phyloP scores from a whole-genome alignment of 2,113 vertebrate species.

The Synodontis membranacea region DNA sequence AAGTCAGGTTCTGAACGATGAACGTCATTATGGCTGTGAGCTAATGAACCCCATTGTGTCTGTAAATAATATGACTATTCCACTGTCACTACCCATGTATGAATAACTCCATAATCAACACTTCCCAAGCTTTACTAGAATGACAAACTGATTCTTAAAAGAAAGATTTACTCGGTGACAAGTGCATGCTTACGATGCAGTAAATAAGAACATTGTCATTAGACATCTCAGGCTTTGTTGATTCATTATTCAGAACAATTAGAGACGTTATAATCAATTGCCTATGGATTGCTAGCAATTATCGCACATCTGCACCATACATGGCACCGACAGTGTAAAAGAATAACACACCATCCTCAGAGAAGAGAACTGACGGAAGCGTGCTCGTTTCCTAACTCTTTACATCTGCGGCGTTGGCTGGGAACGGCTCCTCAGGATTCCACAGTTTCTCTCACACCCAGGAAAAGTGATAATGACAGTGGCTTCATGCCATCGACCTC shows the following conservation, averaged over 20 bases:
- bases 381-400: slow-evolving; percentile 28
- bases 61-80: slow-evolving; percentile 47
- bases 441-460: slow-evolving; percentile 53
- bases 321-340: neutral
- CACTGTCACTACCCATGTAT: slow-evolving; percentile 38
- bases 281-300: neutral
- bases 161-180: slow-evolving; percentile 39
- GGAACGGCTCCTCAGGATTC: slow-evolving; percentile 47
- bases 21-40: slow-evolving; percentile 49
- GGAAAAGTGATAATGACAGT: slow-evolving; percentile 55
- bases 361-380: slow-evolving; percentile 2
- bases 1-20: slow-evolving; percentile 44
- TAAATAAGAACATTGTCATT: slow-evolving; percentile 11
- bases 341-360: neutral
- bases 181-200: slow-evolving; percentile 7
- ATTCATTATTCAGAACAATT: slow-evolving; percentile 26
- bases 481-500: slow-evolving; percentile 52
- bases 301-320: neutral
- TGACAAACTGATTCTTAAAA: slow-evolving; percentile 33
- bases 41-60: slow-evolving; percentile 54
- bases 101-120: slow-evolving; percentile 47
- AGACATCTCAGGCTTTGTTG: neutral
- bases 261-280: slow-evolving; percentile 11
- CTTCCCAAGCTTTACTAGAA: slow-evolving; percentile 32
- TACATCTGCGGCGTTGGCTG: slow-evolving; percentile 27